phyloP scores from a whole-genome alignment of 2,888 invertebrate species.

The Epinotia bilunana region DNA sequence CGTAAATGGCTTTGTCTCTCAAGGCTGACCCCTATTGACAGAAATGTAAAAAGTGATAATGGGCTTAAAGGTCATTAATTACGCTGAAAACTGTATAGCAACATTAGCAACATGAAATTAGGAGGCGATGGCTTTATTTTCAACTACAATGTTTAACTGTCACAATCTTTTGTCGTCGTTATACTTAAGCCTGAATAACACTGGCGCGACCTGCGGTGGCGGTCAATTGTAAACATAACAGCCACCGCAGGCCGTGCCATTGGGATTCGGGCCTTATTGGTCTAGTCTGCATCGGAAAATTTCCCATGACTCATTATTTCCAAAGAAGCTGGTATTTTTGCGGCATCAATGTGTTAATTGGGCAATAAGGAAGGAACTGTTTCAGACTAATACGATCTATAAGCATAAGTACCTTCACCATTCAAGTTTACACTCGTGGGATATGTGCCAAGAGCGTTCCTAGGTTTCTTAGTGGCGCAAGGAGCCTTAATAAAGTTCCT shows the following conservation, averaged over 20 bases:
- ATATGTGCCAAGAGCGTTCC: conserved; percentile 63
- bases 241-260: too few species aligned
- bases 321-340: conserved; percentile 27
- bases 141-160: too few species aligned
- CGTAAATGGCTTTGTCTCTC: conserved; percentile 32
- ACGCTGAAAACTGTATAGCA: neutral
- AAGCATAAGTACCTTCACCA: conserved; percentile 38
- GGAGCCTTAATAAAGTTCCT: conserved; percentile 56
- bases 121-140: neutral
- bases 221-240: too few species aligned
- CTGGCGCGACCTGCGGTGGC: too few species aligned
- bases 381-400: conserved; percentile 38
- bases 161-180: too few species aligned
- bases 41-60: conserved; percentile 19
- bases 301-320: conserved; percentile 34
- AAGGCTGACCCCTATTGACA: conserved; percentile 27
- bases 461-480: conserved; percentile 57
- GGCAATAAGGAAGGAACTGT: conserved; percentile 40
- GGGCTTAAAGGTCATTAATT: conserved; percentile 24
- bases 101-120: neutral
- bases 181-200: too few species aligned
- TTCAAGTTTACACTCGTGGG: conserved; percentile 63
- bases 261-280: neutral
- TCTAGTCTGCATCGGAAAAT: conserved; percentile 23
- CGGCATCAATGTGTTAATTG: conserved; percentile 39